Percentiles rank a stretch among this genome's conserved stretches.
Conservation (phyloP, 2,888 invertebrate species). For the Parapristionchus giblindavisi region DNA sequence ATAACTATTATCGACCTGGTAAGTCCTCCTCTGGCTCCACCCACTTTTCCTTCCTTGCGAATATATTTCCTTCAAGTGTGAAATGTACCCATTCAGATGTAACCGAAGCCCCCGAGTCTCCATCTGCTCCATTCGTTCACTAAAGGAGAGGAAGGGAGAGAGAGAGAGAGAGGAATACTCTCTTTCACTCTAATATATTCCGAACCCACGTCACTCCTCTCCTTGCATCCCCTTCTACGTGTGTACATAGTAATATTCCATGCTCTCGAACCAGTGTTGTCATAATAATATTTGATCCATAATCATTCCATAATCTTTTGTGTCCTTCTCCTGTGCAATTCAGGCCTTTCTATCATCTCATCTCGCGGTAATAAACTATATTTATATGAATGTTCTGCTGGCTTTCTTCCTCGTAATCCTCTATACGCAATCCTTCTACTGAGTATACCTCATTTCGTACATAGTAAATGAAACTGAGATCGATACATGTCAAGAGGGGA, state of each 20-base stretch:
- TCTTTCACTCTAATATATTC: background rate
- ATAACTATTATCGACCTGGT: constrained; percentile 64
- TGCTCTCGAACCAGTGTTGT: background rate
- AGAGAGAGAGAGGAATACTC: background rate
- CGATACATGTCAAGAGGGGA: too few relatives aligned
- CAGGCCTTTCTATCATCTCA: constrained; percentile 18
- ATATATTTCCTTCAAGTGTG: background rate
- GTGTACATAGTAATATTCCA: constrained; percentile 28
- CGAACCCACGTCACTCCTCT: background rate
- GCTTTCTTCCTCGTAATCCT: too few relatives aligned
- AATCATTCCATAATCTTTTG: constrained; percentile 4
- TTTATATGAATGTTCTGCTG: too few relatives aligned
- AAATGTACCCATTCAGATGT: constrained; percentile 34
- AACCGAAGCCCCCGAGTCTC: background rate
- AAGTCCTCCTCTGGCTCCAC: constrained; percentile 30
- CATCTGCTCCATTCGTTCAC: background rate
- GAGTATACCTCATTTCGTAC: too few relatives aligned
- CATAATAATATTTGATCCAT: background rate
- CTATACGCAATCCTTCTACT: too few relatives aligned
- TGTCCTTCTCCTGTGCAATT: background rate
- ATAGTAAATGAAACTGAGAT: too few relatives aligned
- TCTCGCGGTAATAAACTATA: too few relatives aligned
- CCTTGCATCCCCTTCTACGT: constrained; percentile 2
- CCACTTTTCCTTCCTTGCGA: background rate
- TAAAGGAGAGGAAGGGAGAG: background rate